Evolutionary conservation across 2,797 vertebrate genomes (phyloP).

Genomic region (Aeoliscus strigatus): DNA sequence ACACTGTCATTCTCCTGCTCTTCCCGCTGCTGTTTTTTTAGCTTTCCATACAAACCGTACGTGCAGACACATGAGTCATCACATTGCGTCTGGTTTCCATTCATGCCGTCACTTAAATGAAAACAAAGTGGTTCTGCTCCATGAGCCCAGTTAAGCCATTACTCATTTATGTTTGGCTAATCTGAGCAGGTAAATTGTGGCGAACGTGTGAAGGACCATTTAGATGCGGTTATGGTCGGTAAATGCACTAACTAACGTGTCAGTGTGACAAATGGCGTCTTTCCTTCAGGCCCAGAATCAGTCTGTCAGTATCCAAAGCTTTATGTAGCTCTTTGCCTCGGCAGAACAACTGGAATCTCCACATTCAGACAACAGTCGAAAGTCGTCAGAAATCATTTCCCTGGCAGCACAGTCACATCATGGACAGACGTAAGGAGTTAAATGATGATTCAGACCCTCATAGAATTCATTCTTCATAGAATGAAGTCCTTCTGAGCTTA

Average conservation of each 20-base stretch:
- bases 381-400: too few species aligned
- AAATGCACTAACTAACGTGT: slow-evolving; percentile 24
- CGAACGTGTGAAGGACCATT: slow-evolving; percentile 9
- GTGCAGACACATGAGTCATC: slow-evolving; percentile 23
- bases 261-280: slow-evolving; percentile 29
- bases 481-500: neutral
- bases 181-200: slow-evolving; percentile 12
- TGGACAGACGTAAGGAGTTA: too few species aligned
- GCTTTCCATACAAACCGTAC: slow-evolving; percentile 9
- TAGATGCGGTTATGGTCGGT: slow-evolving; percentile 9
- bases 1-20: slow-evolving; percentile 5
- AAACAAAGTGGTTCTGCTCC: slow-evolving; percentile 33
- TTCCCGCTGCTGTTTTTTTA: slow-evolving; percentile 6
- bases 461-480: neutral
- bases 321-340: slow-evolving; percentile 22
- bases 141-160: slow-evolving; percentile 17
- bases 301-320: slow-evolving; percentile 17
- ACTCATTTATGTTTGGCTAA: slow-evolving; percentile 27
- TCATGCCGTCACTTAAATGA: slow-evolving; percentile 29
- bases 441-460: too few species aligned
- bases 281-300: slow-evolving; percentile 19
- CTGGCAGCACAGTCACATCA: too few species aligned
- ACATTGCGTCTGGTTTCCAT: slow-evolving; percentile 20
- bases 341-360: slow-evolving; percentile 15
- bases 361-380: slow-evolving; percentile 32